These are phyloP conservation scores for Oncorhynchus tshawytscha DNA, from an alignment of 2,113 vertebrate genomes.

Conservation along the genomic window DNA sequence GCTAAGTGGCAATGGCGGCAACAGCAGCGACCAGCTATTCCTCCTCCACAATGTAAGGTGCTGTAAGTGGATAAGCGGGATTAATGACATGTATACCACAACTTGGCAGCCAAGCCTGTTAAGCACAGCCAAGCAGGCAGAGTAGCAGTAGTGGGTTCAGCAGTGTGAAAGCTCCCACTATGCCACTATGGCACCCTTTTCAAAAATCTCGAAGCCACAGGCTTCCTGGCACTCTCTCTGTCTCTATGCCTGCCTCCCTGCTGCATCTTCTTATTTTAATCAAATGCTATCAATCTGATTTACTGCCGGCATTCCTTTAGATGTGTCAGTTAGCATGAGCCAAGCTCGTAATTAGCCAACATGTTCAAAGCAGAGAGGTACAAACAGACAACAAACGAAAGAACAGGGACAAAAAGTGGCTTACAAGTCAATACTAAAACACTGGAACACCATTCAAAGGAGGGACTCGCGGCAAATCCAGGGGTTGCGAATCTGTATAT, in stretches of 20 bases:
- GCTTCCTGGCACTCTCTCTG: background rate
- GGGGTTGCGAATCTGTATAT: too few relatives aligned
- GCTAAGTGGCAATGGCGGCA: background rate
- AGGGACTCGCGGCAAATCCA: background rate
- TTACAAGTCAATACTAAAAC: background rate
- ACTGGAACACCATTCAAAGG: background rate
- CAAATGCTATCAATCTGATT: background rate
- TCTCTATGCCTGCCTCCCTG: background rate
- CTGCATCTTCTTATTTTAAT: background rate
- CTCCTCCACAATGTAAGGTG: slow-evolving; percentile 21
- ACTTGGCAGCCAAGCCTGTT: slow-evolving; percentile 37
- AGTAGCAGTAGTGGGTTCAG: background rate
- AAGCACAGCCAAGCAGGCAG: slow-evolving; percentile 21
- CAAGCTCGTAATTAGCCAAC: background rate
- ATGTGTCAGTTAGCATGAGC: background rate
- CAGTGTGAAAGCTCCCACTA: background rate
- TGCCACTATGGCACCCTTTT: background rate
- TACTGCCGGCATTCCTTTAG: background rate
- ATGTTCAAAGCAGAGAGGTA: background rate
- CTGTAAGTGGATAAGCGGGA: slow-evolving; percentile 40
- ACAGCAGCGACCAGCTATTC: background rate
- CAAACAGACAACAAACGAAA: background rate
- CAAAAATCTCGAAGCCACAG: background rate
- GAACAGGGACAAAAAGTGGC: background rate
- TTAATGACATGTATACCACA: slow-evolving; percentile 40